Evolutionary conservation across 2,113 vertebrate species (phyloP), one percentile per base, ranked within the genome.

Genomic region (Dendrocopos noguchii): DNA sequence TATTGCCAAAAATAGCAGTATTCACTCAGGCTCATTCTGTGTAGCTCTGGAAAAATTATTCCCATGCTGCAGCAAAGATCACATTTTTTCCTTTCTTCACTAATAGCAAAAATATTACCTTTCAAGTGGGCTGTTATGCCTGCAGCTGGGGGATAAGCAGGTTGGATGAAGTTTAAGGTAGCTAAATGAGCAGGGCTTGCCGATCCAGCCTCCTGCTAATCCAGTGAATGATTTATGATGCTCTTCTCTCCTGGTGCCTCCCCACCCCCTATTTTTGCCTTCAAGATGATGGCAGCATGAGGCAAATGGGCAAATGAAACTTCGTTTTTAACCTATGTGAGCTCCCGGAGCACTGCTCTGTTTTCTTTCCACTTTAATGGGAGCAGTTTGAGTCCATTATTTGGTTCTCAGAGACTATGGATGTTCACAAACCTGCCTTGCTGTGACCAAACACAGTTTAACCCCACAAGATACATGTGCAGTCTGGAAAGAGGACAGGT

Each of bases 1-100:
- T 15, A 27, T 57, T 97, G 97, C 97, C 97, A 97, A 98, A 96
- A 97, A 97, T 95, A 98, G 96, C 97, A 96, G 33, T 80, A 86
- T 75, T 97, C 97, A 95, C 74, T 88, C 84, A 91, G 93, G 85
- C 94, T 93, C 63, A 64, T 97, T 97, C 87, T 93, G 14, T 95
- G 94, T 88, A 55, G 65, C 94, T 94, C 95, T 97, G 96, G 95
- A 98, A 96, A 96, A 97, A 93, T 95, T 94, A 97, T 90, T 97
- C 95, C 93, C 91, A 95, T 93, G 93, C 93, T 93, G 82, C 83
- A 91, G 96, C 88, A 94, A 73, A 92, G 89, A 86, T 83, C 75
- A 88, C 86, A 76, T 88, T 97, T 97, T 97, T 96, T 89, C 95
- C 97, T 97, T 97, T 97, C 96, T 97, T 96, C 89, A 95, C 93